Base-by-base conservation (phyloP, 2,113 vertebrate genomes). In the Circaetus gallicus region DNA sequence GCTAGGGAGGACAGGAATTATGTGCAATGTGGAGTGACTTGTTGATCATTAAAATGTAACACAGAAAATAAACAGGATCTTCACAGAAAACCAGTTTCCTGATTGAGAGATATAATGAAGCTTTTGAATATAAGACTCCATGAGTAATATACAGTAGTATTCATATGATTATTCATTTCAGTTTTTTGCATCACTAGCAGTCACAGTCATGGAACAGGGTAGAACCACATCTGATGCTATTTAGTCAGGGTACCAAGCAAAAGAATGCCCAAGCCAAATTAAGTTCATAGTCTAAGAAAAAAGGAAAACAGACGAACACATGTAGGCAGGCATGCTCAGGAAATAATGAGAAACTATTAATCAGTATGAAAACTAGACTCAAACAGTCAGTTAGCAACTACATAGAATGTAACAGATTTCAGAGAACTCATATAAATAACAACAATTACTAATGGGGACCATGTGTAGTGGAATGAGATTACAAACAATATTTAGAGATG, bases 1-100 rank as follows among this genome's bases (percentile, higher is more conserved):
- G 99, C 99, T 99, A 90, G 56, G 56, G 85, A 89, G 20, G 24
- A 95, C 13, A 97, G 63, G 90, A 95, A 73, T 77, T 34, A 63
- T 4, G 7, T 10, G 4, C 18, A 56, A 43, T 13, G 6, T 47
- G 22, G 42, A 74, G 17, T 82, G 38, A 82, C 28, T 74, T 80
- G 32, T 65, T 77, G 43, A 47, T 71, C 34, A 45, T 50, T 78
- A 71, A 92, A 71, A 62, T 1, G 5, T 65, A 86, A 67, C 72
- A 85, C 4, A 47, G 69, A 71, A 93, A 80, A 86, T 66, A 34
- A 89, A 72, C 7, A 69, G 2, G 5, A 42, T 87, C n/a, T 72
- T 93, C 52, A 71, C 15, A 67, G 56, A 70, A 66, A 4, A 6
- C 4, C 56, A 55, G 31, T 43, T 74, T 83, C 21, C 10, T 40